These are phyloP conservation scores for Syngnathus acus DNA, from an alignment of 2,797 vertebrate genomes.

Conservation along the genomic window DNA sequence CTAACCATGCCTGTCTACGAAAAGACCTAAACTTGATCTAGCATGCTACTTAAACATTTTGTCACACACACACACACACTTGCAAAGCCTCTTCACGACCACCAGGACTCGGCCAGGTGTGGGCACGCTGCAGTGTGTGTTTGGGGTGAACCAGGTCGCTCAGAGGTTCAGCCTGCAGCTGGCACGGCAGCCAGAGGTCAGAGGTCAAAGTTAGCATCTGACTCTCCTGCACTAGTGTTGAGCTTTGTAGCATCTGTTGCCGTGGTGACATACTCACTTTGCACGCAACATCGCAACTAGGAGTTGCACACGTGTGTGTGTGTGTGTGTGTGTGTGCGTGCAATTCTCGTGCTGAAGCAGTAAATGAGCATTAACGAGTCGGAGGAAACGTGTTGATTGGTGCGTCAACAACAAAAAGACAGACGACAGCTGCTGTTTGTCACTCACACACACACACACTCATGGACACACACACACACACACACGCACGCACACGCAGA, in stretches of 20 bases:
- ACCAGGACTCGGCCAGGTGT: no score
- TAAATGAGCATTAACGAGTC: constrained; percentile 35
- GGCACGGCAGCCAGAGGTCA: neutral
- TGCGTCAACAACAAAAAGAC: constrained; percentile 36
- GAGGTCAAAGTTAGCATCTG: neutral
- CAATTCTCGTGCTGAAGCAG: constrained; percentile 22
- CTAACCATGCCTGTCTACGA: no score
- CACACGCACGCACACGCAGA: no score
- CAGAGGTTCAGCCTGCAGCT: no score
- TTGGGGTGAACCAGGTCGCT: no score
- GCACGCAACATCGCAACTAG: neutral
- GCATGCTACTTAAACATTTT: no score
- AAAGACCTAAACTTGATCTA: no score
- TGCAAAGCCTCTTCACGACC: no score
- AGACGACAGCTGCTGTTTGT: constrained; percentile 37
- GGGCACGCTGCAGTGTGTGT: no score
- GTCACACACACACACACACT: no score
- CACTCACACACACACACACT: constrained; percentile 10
- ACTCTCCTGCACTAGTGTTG: neutral
- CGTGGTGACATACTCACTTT: neutral
- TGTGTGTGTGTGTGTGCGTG: no score
- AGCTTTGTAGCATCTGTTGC: neutral
- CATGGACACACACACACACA: constrained; percentile 6
- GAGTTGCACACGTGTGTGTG: no score
- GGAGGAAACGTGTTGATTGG: constrained; percentile 56